phyloP scores from a whole-genome alignment of 2,888 invertebrate species.

The Luffia ferchaultella region DNA sequence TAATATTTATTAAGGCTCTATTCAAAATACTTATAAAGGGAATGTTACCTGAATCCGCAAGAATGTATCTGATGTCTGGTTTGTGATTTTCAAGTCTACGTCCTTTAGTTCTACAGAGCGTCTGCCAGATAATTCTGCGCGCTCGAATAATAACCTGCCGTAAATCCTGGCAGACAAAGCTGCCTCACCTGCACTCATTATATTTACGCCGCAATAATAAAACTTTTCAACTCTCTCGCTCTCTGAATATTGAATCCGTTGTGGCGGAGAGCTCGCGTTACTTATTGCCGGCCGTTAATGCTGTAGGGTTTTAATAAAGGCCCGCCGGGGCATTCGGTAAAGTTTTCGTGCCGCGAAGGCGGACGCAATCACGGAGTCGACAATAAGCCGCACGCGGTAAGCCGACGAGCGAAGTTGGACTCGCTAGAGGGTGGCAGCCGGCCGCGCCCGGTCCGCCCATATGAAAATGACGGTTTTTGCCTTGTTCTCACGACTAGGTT shows the following conservation, averaged over 20 bases:
- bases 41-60: too few species aligned
- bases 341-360: slow-evolving; percentile 60
- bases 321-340: slow-evolving; percentile 49
- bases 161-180: slow-evolving; percentile 55
- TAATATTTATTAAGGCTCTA: too few species aligned
- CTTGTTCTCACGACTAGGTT: too few species aligned
- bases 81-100: too few species aligned
- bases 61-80: too few species aligned
- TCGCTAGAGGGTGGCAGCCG: not conserved
- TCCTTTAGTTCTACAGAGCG: too few species aligned
- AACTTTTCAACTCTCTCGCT: slow-evolving; percentile 57
- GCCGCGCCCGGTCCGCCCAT: not conserved
- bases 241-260: slow-evolving; percentile 60
- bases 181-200: slow-evolving; percentile 62
- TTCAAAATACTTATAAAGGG: too few species aligned
- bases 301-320: slow-evolving; percentile 58
- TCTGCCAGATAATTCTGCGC: too few species aligned
- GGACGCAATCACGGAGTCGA: slow-evolving; percentile 38
- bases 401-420: slow-evolving; percentile 15
- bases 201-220: slow-evolving; percentile 64
- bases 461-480: too few species aligned
- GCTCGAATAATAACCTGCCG: slow-evolving; percentile 36
- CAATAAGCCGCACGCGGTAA: slow-evolving; percentile 38
- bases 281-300: slow-evolving; percentile 44
- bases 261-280: slow-evolving; percentile 44